Evolutionary conservation across 2,113 vertebrate genomes (phyloP), one percentile per base, ranked within the genome.

Genomic region (Phyllostomus hastatus): DNA sequence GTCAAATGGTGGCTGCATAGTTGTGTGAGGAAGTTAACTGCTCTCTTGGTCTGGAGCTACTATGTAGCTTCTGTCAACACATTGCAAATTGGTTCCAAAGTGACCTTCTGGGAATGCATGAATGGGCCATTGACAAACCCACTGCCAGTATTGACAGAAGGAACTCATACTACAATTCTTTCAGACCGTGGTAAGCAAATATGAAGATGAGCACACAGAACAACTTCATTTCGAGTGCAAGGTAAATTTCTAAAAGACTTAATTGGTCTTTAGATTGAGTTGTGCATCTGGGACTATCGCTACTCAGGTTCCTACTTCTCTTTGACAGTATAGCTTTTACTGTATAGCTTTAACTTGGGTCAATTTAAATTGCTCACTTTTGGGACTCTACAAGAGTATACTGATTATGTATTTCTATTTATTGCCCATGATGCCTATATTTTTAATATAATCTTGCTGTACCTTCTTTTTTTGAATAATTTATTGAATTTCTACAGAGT

Each of bases 401-500:
- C 10, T 59, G 4, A 6, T 82, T 38, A 38, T 78, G 1, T 61
- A 67, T 93, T 83, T 95, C 17, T 86, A n/a, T 88, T 84, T 48
- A 70, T 75, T 84, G 11, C 80, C 10, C 4, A 22, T 35, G 43
- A 72, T 91, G 14, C 4, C 83, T 33, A 66, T 22, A 70, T 89
- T 76, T 89, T 82, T 78, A 64, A 41, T 50, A 64, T 48, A 90
- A 90, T 69, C 26, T 95, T 69, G 17, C 3, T 85, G 6, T 93
- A 33, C 9, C 31, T 66, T 81, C 50, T 19, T 19, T 54, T 95
- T 95, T 83, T 24, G 5, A 20, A 66, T 14, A 81, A 54, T 54
- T 88, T 85, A 80, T 96, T 95, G 50, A n/a, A 57, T 95, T 97
- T 91, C 76, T 84, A 38, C 22, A 52, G 22, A 41, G 75, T 26